Base-by-base conservation (phyloP, 2,888 invertebrate species). In the Deladenus siricidicola region DNA sequence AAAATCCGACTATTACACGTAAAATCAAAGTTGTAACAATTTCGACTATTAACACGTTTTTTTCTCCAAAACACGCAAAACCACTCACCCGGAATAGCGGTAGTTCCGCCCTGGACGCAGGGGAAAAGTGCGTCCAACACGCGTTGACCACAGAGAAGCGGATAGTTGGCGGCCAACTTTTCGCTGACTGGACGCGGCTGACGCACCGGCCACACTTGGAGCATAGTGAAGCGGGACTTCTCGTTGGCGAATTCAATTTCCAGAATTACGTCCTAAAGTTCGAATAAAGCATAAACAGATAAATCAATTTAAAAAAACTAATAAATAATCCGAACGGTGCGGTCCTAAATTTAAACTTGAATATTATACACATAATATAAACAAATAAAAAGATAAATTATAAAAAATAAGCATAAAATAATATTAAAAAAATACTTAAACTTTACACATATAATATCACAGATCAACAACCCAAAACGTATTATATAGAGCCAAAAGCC, bases 181-280 rank as follows among this genome's bases (percentile, higher is more conserved):
- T 99, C 98, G 21, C 92, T 89, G 63, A 88, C 87, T 43, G 98
- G 98, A 69, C 98, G 85, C 63, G 94, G 91, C 82, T 92, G 91
- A 80, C 98, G 88, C 73, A 99, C 98, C 6, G 98, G 98, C 98
- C 98, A 99, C 67, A 98, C 90, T 84, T 99, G 98, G 83, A 98
- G 84, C 96, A 99, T 98, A 65, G 86, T 87, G 84, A 87, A 92
- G 80, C 89, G 86, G 63, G 87, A 86, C 79, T 86, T 87, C 81
- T 93, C 89, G 21, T 94, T 94, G 82, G 96, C 93, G 83, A 98
- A 99, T 82, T 99, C 98, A 0, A 92, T 91, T 84, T 98, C 96
- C 79, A 99, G 83, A 58, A 99, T 87, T n/a, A 89, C 83, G 81
- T 98, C 98, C 88, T 89, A 34, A 14, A 14, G 8, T 34, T 14